Base-by-base conservation (phyloP, 2,888 invertebrate species). In the Ceramica pisi region DNA sequence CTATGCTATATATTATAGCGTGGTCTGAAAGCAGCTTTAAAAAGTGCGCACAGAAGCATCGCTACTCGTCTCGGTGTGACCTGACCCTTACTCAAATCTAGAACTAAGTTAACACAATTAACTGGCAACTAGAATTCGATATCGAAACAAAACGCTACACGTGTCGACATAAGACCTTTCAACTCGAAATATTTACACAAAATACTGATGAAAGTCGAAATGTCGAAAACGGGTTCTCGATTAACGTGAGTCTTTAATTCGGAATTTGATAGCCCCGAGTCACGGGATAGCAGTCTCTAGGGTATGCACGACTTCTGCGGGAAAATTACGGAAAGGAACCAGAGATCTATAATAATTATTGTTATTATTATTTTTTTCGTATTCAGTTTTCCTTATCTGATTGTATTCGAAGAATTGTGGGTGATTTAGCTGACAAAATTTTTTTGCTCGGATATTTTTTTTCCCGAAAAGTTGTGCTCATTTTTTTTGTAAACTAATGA, bases 211-310 rank as follows among this genome's bases (percentile, higher is more conserved):
- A 38, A 72, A 64, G 63, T 69, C 69, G 62, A 73, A 76, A 71
- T 74, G 70, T 59, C 44, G 46, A 60, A 72, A 65, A 60, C 69
- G 61, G 69, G 59, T 70, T 67, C 56, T 74, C 78, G 68, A 78
- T 78, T 69, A 73, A 57, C 61, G 55, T 62, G 51, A 73, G 56
- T 62, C 71, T 59, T 55, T 76, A 73, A 78, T 83, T 74, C 70
- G 67, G 60, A 75, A 78, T 41, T 82, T 72, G 75, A 84, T 84
- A 64, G 81, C 65, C 10, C 1, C 67, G 57, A 73, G 81, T 78
- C 82, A 84, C 82, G 82, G 71, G 76, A 78, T 78, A 71, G 35
- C 31, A 12, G 41, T 61, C 73, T 35, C 69, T 67, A 61, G 66
- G 63, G 77, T 69, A 63, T 14, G 12, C 56, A 69, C 48, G 31